Percentiles rank a stretch among this genome's conserved stretches.
phyloP scores from a whole-genome alignment of 2,888 invertebrate species.

The Watsonalla binaria region DNA sequence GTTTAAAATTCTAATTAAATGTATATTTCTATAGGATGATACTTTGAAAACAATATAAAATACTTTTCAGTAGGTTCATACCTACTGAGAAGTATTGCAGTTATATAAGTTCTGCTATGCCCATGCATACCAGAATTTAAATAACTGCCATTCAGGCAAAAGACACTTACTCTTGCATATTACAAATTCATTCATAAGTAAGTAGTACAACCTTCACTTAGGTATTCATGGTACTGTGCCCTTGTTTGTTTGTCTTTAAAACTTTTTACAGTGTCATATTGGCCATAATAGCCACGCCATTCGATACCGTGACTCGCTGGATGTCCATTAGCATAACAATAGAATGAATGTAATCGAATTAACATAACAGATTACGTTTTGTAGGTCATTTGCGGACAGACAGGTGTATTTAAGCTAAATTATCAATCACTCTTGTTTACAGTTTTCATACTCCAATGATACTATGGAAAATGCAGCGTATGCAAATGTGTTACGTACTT shows the following conservation, averaged over 20 bases:
- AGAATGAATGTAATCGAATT: slow-evolving; percentile 46
- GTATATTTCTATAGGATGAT: no score
- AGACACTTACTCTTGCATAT: no score
- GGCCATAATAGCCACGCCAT: slow-evolving; percentile 23
- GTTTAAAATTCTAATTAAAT: no score
- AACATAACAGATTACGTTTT: slow-evolving; percentile 58
- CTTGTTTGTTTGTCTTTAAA: background rate
- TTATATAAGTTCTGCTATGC: no score
- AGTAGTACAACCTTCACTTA: background rate
- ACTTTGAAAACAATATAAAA: no score
- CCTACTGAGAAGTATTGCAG: no score
- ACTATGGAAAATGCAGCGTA: no score
- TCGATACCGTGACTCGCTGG: slow-evolving; percentile 20
- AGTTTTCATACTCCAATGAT: slow-evolving; percentile 3
- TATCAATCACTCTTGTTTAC: slow-evolving; percentile 13
- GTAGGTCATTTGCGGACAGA: slow-evolving; percentile 43
- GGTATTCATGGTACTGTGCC: no score
- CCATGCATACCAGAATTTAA: no score
- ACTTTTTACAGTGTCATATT: slow-evolving; percentile 9
- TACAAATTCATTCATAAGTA: background rate
- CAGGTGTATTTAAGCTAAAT: slow-evolving; percentile 14
- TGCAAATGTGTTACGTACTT: background rate
- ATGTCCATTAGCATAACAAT: slow-evolving; percentile 62
- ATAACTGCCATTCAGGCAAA: no score
- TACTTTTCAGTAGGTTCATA: no score